Evolutionary conservation across 1,140 invertebrate species (phyloP), one percentile per base, ranked within the genome.

Genomic region (Agraylea sexmaculata): DNA sequence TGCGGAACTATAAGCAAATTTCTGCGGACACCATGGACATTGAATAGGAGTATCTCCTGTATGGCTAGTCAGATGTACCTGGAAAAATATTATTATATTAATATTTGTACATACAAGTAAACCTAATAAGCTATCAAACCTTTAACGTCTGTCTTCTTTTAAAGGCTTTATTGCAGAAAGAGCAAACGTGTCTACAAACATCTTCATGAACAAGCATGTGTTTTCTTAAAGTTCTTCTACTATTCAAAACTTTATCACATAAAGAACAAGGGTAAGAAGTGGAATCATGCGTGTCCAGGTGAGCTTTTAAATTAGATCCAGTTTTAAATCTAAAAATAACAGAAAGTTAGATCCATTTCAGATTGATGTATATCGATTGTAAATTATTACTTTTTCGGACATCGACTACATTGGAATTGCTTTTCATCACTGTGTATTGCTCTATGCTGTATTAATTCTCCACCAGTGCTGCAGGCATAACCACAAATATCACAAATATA

Each of bases 401-500:
- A 68, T 30, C 58, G 62, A 23, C 49, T 53, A 50, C 65, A 68
- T 8, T 55, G 55, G 55, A 57, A 64, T 5, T 58, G 60, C 47
- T 66, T 66, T 44, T 65, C 65, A 40, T 68, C 63, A 53, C 59
- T 60, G 49, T 68, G 65, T 45, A 68, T 68, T 30, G 65, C 65
- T 51, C 60, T 54, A 49, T 68, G 64, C 45, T 66, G 64, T 0
- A 59, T 54, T 46, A 66, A 53, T 50, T 66, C 64, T 36, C 64
- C 64, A 48, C 58, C 58, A 33, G 65, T 66, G 45, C 62, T 63
- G 53, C 65, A 68, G 37, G 65, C 59, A 52, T 64, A 68, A 2
- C 65, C 66, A 53, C 73, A 76, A 36, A 73, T 52, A 42, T 73
- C 70, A 52, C 74, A 77, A 38, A 71, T 56, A 52, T 70, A 80